Evolutionary conservation across 2,113 vertebrate genomes (phyloP).

Genomic region (Peromyscus maniculatus): DNA sequence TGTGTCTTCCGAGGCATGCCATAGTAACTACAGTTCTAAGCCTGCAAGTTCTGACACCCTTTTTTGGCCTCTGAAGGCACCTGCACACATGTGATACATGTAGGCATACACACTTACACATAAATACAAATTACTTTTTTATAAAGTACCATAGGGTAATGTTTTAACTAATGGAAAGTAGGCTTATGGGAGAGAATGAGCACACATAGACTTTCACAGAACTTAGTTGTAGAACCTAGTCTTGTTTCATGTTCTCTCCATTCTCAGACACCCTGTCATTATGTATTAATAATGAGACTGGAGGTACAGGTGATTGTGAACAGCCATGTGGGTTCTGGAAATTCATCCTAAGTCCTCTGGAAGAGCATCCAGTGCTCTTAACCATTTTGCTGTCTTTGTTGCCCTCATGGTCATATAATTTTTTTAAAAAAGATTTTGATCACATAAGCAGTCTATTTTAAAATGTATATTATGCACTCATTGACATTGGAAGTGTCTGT

Average conservation of each 20-base stretch:
- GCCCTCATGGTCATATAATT: neutral
- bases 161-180: neutral
- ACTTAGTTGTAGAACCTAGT: neutral
- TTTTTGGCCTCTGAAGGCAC: neutral
- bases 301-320: neutral
- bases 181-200: neutral
- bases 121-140: neutral
- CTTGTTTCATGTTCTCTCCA: neutral
- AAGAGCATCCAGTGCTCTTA: neutral
- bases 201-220: neutral
- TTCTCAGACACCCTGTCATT: neutral
- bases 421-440: neutral
- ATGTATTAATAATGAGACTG: neutral
- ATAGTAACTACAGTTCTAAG: neutral
- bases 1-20: neutral
- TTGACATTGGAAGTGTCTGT: neutral
- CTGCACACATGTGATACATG: neutral
- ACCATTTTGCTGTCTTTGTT: neutral
- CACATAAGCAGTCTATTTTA: neutral
- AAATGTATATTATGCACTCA: neutral
- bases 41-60: neutral
- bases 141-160: neutral
- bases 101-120: neutral
- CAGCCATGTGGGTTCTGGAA: neutral
- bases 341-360: neutral